Base-by-base conservation (phyloP, 2,113 vertebrate species). In the Zosterops hypoxanthus region DNA sequence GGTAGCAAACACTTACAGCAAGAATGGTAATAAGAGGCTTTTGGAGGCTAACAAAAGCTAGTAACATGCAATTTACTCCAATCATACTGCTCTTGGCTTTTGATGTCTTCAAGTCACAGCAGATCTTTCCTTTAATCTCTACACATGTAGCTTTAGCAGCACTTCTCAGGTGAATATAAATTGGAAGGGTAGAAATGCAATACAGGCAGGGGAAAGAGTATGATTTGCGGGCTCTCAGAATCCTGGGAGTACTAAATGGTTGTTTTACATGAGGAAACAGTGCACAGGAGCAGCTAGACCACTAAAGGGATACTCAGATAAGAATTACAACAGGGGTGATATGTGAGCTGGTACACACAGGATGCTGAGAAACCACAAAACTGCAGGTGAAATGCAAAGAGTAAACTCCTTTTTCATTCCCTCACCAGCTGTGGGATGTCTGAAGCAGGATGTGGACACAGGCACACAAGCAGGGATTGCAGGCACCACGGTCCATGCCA, bases 121-220 rank as follows among this genome's bases (percentile, higher is more conserved):
- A 97, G 95, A 90, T 86, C 75, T 64, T 94, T 68, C 71, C 95
- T 97, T 98, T 98, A 97, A 98, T 97, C 97, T 97, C 78, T 96
- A 95, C 85, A 97, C 39, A 23, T 91, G 93, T 95, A 97, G 78
- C 71, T 95, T 97, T 96, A 97, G 91, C 73, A 88, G 92, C 46
- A 78, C 50, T 94, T 97, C 96, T 95, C 92, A 94, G 82, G 33
- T 11, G 46, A 96, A 90, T 88, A 82, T 61, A 81, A 97, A 95
- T 87, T 89, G 92, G 94, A 88, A 94, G 46, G 31, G 63, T 42
- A 96, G 49, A 94, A 96, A 95, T 65, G 56, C 28, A 95, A 75
- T 69, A 80, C 3, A 21, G 26, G 22, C 9, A 42, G 41, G 55
- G 29, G 29, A 88, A 90, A 73, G 34, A 75, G 82, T 31, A 31